Conservation (phyloP, 2,113 vertebrate species). For the Mirounga angustirostris region DNA sequence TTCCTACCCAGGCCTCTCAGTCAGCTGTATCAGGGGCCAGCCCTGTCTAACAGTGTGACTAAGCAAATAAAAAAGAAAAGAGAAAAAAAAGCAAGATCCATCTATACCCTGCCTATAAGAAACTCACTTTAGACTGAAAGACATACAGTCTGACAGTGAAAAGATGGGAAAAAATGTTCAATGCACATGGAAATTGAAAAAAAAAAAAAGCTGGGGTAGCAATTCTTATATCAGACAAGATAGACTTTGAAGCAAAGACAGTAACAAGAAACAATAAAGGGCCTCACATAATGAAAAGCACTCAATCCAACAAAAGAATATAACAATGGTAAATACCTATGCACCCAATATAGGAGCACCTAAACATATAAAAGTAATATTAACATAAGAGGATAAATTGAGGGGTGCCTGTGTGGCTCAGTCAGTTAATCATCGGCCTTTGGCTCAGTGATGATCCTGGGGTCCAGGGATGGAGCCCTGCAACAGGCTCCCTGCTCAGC, state of each 20-base stretch:
- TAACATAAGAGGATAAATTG: background rate
- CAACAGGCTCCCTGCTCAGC: no score
- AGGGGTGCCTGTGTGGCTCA: background rate
- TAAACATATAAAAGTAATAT: background rate
- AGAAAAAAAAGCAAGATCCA: background rate
- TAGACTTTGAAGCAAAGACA: background rate
- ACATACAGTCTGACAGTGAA: background rate
- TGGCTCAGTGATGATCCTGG: background rate
- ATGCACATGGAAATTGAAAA: background rate
- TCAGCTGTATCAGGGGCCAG: background rate
- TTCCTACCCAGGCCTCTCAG: background rate
- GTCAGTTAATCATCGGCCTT: background rate
- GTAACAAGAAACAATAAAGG: background rate
- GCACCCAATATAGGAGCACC: background rate
- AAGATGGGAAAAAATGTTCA: background rate
- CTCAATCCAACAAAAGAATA: background rate
- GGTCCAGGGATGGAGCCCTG: background rate
- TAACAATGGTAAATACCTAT: background rate
- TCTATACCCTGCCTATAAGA: background rate
- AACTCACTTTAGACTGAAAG: background rate
- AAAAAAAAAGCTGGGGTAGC: background rate
- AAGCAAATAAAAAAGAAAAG: background rate
- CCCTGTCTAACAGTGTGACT: background rate
- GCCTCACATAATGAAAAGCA: background rate
- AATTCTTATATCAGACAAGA: background rate